A percentile compares a stretch with the other conserved stretches of the same genome.
phyloP scores from a whole-genome alignment of 2,797 vertebrate species.

The Danio albolineatus region DNA sequence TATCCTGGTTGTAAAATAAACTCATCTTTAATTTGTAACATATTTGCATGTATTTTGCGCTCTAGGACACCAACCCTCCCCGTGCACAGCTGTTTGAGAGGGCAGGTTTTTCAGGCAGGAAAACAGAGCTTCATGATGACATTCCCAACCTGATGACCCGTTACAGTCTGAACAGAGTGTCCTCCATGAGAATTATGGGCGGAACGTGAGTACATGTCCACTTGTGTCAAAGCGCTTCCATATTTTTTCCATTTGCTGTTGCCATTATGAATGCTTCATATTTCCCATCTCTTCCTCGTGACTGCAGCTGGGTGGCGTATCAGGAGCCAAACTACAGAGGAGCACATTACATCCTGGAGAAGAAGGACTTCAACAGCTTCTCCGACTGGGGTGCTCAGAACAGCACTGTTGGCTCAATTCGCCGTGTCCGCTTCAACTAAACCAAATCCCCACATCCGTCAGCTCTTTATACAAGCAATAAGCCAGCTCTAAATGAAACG shows the following conservation, averaged over 20 bases:
- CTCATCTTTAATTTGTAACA: background rate
- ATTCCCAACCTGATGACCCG: slow-evolving; percentile 82
- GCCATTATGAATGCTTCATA: background rate
- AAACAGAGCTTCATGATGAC: slow-evolving; percentile 81
- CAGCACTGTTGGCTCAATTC: slow-evolving; percentile 79
- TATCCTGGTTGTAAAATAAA: background rate
- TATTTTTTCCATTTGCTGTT: background rate
- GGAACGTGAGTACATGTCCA: slow-evolving; percentile 74
- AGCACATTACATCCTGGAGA: slow-evolving; percentile 80
- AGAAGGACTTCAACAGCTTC: slow-evolving; percentile 79
- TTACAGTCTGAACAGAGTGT: slow-evolving; percentile 79
- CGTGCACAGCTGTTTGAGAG: slow-evolving; percentile 79
- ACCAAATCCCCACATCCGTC: slow-evolving; percentile 26
- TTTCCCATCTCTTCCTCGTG: slow-evolving; percentile 19
- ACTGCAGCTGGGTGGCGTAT: slow-evolving; percentile 78
- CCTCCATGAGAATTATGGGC: slow-evolving; percentile 79
- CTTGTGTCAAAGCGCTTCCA: background rate
- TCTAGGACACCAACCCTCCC: slow-evolving; percentile 72
- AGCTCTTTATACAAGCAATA: slow-evolving; percentile 23
- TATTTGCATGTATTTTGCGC: slow-evolving; percentile 43
- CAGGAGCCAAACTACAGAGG: slow-evolving; percentile 84
- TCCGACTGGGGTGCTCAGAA: slow-evolving; percentile 81
- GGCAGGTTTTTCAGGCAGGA: slow-evolving; percentile 78
- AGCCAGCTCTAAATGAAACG: slow-evolving; percentile 36
- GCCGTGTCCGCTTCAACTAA: slow-evolving; percentile 78